Percentiles rank a stretch among this genome's conserved stretches.
These are phyloP conservation scores for Oplegnathus fasciatus DNA, from an alignment of 2,113 vertebrate genomes.

Conservation along the genomic window DNA sequence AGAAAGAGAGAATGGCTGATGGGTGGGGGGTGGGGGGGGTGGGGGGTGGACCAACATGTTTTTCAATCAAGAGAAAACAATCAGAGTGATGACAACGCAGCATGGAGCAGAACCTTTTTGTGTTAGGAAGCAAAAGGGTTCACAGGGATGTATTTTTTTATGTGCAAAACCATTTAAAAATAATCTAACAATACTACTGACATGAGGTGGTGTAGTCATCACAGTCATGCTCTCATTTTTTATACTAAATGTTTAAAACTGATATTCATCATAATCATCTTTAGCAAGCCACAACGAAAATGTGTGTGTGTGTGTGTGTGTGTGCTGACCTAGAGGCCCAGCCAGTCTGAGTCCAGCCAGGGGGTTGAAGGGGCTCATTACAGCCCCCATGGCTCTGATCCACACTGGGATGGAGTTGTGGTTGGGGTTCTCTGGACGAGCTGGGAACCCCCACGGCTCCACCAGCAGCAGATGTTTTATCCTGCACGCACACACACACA, in stretches of 20 bases:
- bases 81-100: not conserved
- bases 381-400: conserved; percentile 93
- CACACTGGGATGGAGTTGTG: conserved; percentile 91
- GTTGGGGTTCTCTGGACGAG: conserved; percentile 89
- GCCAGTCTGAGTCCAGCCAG: conserved; percentile 93
- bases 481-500: conserved; percentile 75
- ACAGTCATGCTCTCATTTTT: not conserved
- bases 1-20: not conserved
- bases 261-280: not conserved
- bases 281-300: not conserved
- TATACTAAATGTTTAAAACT: not conserved
- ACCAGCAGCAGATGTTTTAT: conserved; percentile 94
- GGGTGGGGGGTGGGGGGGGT: too few species aligned
- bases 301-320: conserved; percentile 15
- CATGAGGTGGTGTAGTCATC: not conserved
- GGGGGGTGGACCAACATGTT: too few species aligned
- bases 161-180: not conserved
- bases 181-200: not conserved
- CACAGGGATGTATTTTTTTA: not conserved
- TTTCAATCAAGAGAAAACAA: not conserved
- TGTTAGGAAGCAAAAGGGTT: not conserved
- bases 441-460: conserved; percentile 97
- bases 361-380: conserved; percentile 94
- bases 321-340: conserved; percentile 91
- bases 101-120: too few species aligned